These are phyloP conservation scores for Paragorgia papillata DNA, from an alignment of 92 coral and sea anemone genomes.

Conservation along the genomic window DNA sequence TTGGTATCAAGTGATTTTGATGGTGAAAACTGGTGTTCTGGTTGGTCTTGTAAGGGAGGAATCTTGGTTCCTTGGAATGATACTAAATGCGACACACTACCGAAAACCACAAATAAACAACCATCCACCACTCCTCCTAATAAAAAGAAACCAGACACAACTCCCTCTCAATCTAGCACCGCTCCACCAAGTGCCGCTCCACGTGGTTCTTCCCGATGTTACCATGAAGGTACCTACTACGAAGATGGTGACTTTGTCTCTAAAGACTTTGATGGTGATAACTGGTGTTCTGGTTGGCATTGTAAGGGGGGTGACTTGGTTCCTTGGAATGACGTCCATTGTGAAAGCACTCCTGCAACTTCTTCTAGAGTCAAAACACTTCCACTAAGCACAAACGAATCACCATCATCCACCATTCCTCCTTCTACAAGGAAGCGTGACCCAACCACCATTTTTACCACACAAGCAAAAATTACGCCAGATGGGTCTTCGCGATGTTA, in stretches of 20 bases:
- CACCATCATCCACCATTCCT: neutral
- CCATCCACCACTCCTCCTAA: neutral
- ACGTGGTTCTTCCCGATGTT: neutral
- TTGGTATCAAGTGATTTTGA: neutral
- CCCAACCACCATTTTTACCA: neutral
- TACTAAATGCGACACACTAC: neutral
- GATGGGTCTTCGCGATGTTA: neutral
- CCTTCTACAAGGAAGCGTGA: neutral
- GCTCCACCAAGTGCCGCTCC: neutral
- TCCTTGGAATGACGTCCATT: constrained; percentile 9
- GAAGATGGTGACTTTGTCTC: constrained; percentile 37
- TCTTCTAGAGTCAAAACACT: neutral
- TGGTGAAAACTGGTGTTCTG: neutral
- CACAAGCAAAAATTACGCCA: neutral
- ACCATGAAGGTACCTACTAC: constrained; percentile 28
- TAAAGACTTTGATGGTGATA: constrained; percentile 17
- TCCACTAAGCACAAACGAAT: neutral
- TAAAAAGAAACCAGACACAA: neutral
- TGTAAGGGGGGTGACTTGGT: constrained; percentile 22
- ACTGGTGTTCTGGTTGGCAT: constrained; percentile 32
- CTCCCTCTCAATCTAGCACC: neutral
- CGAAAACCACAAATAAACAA: neutral
- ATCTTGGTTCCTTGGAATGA: neutral
- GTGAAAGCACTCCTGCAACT: neutral
- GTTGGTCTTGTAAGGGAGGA: neutral